Conservation (phyloP, 2,797 vertebrate species). For the Microtus californicus region DNA sequence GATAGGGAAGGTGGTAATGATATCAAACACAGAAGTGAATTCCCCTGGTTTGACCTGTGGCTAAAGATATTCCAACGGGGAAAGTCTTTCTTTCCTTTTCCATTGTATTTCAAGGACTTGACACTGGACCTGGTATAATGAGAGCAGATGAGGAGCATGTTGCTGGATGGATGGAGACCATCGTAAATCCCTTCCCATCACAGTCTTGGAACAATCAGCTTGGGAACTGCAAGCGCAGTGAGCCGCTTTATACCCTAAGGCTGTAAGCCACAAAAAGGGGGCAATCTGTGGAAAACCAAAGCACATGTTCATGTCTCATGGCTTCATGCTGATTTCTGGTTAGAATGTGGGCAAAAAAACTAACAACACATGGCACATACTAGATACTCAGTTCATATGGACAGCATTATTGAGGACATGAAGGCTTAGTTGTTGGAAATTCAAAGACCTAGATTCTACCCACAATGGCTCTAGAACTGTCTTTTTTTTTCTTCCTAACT, state of each 20-base stretch:
- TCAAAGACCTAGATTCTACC: neutral
- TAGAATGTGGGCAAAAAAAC: neutral
- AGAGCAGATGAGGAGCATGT: neutral
- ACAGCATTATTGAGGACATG: rapidly evolving
- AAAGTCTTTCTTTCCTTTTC: neutral
- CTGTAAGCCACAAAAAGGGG: neutral
- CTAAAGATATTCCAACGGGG: neutral
- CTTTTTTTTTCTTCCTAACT: neutral
- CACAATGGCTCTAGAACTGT: neutral
- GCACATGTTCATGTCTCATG: neutral
- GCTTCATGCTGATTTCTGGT: neutral
- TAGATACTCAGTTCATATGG: neutral
- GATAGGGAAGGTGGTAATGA: conserved; percentile 11
- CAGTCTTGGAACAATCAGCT: neutral
- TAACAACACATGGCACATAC: neutral
- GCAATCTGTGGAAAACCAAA: neutral
- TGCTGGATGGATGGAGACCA: neutral
- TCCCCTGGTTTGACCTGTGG: neutral
- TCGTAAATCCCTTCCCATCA: neutral
- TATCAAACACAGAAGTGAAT: neutral
- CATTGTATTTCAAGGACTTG: neutral
- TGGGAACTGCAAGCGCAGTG: neutral
- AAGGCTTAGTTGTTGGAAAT: neutral
- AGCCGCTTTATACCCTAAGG: neutral
- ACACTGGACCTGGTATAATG: neutral